These are phyloP conservation scores for Phyllotreta cruciferae DNA, from an alignment of 2,888 invertebrate genomes.

Conservation along the genomic window DNA sequence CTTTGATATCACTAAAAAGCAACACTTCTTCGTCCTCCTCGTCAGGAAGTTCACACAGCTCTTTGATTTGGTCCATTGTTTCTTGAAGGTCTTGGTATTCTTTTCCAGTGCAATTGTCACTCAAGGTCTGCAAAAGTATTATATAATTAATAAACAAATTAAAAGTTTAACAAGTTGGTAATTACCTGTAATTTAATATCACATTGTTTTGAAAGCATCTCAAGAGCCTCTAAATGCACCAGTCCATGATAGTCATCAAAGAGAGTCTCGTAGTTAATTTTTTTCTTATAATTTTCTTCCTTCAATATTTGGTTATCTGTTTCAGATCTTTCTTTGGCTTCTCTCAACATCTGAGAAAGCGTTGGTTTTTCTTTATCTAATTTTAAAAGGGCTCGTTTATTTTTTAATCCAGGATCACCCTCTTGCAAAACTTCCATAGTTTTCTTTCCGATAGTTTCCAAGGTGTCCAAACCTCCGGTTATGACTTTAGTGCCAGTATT, in stretches of 20 bases:
- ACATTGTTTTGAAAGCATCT: slow-evolving; percentile 87
- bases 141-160: slow-evolving; percentile 60
- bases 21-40: slow-evolving; percentile 68
- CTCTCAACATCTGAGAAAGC: slow-evolving; percentile 69
- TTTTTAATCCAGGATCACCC: slow-evolving; percentile 87
- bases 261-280: slow-evolving; percentile 74
- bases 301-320: slow-evolving; percentile 59
- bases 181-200: slow-evolving; percentile 69
- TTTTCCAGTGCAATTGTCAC: slow-evolving; percentile 62
- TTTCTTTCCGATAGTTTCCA: slow-evolving; percentile 93
- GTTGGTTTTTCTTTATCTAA: slow-evolving; percentile 68
- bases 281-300: slow-evolving; percentile 62
- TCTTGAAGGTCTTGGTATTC: slow-evolving; percentile 74
- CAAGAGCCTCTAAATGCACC: slow-evolving; percentile 88
- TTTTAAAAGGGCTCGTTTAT: slow-evolving; percentile 74
- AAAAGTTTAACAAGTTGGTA: slow-evolving; percentile 60
- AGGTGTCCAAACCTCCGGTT: slow-evolving; percentile 81
- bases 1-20: slow-evolving; percentile 62
- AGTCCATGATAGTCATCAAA: slow-evolving; percentile 90
- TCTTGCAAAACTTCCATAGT: slow-evolving; percentile 93
- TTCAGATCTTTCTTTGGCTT: slow-evolving; percentile 76
- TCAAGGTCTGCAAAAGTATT: slow-evolving; percentile 61
- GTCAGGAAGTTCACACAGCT: slow-evolving; percentile 76
- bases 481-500: slow-evolving; percentile 70
- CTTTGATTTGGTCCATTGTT: slow-evolving; percentile 79